phyloP scores from a whole-genome alignment of 2,888 invertebrate species.

The Lottia scabra region DNA sequence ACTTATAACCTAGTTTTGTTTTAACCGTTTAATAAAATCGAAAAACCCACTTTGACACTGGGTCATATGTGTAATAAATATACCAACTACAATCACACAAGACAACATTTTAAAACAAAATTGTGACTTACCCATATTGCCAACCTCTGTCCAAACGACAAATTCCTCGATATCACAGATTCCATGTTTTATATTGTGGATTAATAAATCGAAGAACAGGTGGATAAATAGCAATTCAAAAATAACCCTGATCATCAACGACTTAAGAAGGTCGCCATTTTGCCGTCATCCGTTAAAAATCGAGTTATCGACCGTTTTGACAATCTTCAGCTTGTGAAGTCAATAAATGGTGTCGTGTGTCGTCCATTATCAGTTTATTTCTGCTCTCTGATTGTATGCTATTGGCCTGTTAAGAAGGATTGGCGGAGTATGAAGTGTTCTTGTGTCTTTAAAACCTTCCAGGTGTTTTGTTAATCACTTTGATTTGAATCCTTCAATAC shows the following conservation, averaged over 20 bases:
- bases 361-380: background rate
- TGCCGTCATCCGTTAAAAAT: slow-evolving; percentile 4
- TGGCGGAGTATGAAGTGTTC: background rate
- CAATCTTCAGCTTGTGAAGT: slow-evolving; percentile 15
- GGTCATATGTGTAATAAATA: too few relatives aligned
- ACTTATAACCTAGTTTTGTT: too few relatives aligned
- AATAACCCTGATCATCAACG: background rate
- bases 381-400: background rate
- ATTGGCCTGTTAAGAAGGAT: background rate
- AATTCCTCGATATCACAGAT: too few relatives aligned
- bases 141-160: too few relatives aligned
- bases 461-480: slow-evolving; percentile 3
- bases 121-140: too few relatives aligned
- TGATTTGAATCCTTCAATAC: background rate
- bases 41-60: too few relatives aligned
- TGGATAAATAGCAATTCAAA: background rate
- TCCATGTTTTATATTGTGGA: background rate
- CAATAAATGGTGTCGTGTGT: slow-evolving; percentile 13
- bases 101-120: too few relatives aligned
- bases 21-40: too few relatives aligned
- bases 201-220: slow-evolving; percentile 1
- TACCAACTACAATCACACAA: too few relatives aligned
- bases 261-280: background rate
- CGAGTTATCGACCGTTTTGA: slow-evolving; percentile 18
- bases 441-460: background rate